Evolutionary conservation across 2,888 invertebrate genomes (phyloP).

Genomic region (Meandrusa payeni): DNA sequence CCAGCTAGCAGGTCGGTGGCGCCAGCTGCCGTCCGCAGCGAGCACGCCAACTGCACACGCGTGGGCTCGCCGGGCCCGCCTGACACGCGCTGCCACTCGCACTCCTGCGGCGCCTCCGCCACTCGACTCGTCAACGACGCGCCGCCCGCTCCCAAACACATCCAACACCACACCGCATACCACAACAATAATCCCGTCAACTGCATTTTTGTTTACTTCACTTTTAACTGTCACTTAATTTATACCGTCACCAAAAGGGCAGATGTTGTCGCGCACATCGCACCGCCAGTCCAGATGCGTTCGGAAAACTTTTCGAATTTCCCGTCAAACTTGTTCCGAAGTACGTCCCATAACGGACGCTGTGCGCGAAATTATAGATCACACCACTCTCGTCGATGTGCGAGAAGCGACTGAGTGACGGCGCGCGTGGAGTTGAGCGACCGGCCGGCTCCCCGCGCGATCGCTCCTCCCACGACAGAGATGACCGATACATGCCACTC

Average conservation of each 20-base stretch:
- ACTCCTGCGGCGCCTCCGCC: slow-evolving; percentile 86
- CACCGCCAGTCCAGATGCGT: slow-evolving; percentile 64
- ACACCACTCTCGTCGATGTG: slow-evolving; percentile 49
- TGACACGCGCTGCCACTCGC: slow-evolving; percentile 84
- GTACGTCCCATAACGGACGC: slow-evolving; percentile 74
- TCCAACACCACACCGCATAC: slow-evolving; percentile 64
- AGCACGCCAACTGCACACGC: slow-evolving; percentile 83
- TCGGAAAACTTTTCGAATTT: slow-evolving; percentile 75
- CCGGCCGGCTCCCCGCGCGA: slow-evolving; percentile 68
- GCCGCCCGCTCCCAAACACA: slow-evolving; percentile 59
- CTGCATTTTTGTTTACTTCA: slow-evolving; percentile 72
- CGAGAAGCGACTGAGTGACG: slow-evolving; percentile 65
- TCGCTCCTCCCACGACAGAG: slow-evolving; percentile 74
- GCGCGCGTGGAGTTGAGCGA: slow-evolving; percentile 65
- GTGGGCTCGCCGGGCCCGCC: slow-evolving; percentile 77
- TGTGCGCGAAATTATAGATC: slow-evolving; percentile 43
- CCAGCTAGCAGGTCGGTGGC: slow-evolving; percentile 83
- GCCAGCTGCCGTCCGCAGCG: slow-evolving; percentile 84
- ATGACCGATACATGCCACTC: slow-evolving; percentile 55
- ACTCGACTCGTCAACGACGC: slow-evolving; percentile 74
- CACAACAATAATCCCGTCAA: slow-evolving; percentile 71
- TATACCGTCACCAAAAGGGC: slow-evolving; percentile 68
- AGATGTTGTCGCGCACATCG: slow-evolving; percentile 69
- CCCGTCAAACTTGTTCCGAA: slow-evolving; percentile 80
- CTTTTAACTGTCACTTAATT: slow-evolving; percentile 73